Percentiles rank a stretch among this genome's conserved stretches.
These are phyloP conservation scores for Uloborus diversus DNA, from an alignment of 1,140 invertebrate genomes.

Conservation along the genomic window DNA sequence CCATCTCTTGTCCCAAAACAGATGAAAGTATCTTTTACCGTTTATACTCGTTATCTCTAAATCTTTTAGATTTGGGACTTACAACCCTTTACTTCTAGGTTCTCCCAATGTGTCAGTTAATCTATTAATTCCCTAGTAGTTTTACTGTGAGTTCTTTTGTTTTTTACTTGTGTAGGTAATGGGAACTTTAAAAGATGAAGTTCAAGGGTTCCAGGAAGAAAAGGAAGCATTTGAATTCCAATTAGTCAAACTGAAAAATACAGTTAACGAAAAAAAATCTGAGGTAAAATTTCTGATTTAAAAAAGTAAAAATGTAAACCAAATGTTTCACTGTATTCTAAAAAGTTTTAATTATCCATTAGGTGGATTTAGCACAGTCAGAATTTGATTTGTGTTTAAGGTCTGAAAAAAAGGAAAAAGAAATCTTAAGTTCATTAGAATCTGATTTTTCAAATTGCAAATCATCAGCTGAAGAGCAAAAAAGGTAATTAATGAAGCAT, in stretches of 20 bases:
- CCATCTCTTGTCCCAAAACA: too few species aligned
- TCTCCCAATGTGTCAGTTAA: too few species aligned
- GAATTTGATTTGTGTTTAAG: conserved; percentile 85
- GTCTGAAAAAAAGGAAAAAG: conserved; percentile 78
- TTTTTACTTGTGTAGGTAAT: neutral
- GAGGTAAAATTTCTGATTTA: conserved; percentile 6
- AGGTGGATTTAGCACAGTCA: conserved; percentile 77
- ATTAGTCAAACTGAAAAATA: conserved; percentile 14
- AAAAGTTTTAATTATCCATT: neutral
- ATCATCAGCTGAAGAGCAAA: conserved; percentile 65
- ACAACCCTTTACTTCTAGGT: too few species aligned
- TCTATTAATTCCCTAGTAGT: too few species aligned
- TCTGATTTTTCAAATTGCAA: conserved; percentile 65
- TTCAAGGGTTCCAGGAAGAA: conserved; percentile 27
- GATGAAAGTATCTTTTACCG: too few species aligned
- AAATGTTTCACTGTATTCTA: neutral
- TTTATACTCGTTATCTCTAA: too few species aligned
- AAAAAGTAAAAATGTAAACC: neutral
- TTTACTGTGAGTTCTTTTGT: too few species aligned
- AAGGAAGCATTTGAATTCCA: conserved; percentile 18
- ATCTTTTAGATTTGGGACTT: too few species aligned
- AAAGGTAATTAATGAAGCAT: conserved; percentile 61
- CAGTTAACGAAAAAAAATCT: conserved; percentile 35
- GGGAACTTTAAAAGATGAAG: conserved; percentile 33
- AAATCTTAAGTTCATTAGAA: conserved; percentile 75